These are phyloP conservation scores for Agelastica alni DNA, from an alignment of 2,888 invertebrate genomes.

Conservation along the genomic window DNA sequence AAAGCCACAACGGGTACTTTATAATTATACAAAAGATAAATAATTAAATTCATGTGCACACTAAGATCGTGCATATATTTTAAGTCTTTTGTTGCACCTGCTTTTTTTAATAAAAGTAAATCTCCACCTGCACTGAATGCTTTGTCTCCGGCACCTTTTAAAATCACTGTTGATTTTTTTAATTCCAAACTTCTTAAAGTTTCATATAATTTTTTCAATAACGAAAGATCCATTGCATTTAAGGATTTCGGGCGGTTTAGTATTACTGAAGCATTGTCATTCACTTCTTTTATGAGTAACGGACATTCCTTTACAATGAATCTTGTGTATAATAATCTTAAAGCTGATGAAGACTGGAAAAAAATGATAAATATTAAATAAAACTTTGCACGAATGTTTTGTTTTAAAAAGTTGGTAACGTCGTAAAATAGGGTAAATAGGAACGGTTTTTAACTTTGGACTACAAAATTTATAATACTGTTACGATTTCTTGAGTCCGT, in stretches of 20 bases:
- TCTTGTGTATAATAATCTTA: too few species aligned
- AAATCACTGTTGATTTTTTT: conserved; percentile 58
- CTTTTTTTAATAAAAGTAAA: conserved; percentile 74
- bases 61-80: conserved; percentile 70
- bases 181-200: conserved; percentile 65
- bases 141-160: conserved; percentile 67
- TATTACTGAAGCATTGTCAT: conserved; percentile 61
- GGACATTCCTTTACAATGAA: too few species aligned
- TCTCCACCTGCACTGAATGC: conserved; percentile 99
- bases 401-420: too few species aligned
- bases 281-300: conserved; percentile 51
- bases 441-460: too few species aligned
- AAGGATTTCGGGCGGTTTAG: conserved; percentile 75
- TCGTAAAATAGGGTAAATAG: too few species aligned
- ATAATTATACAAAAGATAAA: conserved; percentile 81
- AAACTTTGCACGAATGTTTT: too few species aligned
- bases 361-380: too few species aligned
- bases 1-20: conserved; percentile 89
- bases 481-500: too few species aligned
- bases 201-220: conserved; percentile 68
- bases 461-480: too few species aligned
- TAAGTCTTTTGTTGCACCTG: conserved; percentile 70
- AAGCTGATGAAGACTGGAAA: too few species aligned
- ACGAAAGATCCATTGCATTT: conserved; percentile 74
- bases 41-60: conserved; percentile 67